Base-by-base conservation (phyloP, 2,888 invertebrate genomes). In the Cryptus armator region DNA sequence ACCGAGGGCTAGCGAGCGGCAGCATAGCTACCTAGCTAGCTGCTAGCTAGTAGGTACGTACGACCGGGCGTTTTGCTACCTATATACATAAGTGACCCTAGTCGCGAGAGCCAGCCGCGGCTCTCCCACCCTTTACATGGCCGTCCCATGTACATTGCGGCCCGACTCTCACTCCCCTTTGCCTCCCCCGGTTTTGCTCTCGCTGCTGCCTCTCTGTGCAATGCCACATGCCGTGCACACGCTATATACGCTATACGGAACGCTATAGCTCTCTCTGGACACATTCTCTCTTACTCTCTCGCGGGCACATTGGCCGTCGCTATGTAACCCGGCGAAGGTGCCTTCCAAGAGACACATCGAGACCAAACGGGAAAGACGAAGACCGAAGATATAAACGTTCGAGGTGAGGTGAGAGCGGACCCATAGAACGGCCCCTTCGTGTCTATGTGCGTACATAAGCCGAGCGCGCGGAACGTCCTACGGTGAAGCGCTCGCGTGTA, bases 71-170 rank as follows among this genome's bases (percentile, higher is more conserved):
- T 62, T 66, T 48, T 43, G 46, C 70, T 46, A 68, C 66, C 86
- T 88, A 87, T 87, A 89, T 90, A 90, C 88, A 88, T 88, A 90
- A 92, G 91, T 91, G 92, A 92, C 90, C 91, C 90, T 76, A 77
- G 91, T 90, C 90, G 91, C 92, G 90, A 89, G 89, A 89, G 89
- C 90, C 90, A 86, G 88, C 86, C 89, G 90, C 90, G 91, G 89
- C 90, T 88, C 91, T 89, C 89, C 87, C 89, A 87, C 89, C 90
- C 89, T 90, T 90, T 91, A 90, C 90, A 90, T 64, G 83, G 67
- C 62, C 70, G 76, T 80, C 80, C 76, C 80, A 64, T 83, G 85
- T 82, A 82, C 83, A 83, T 59, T 67, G 66, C 62, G 44, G 66
- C 53, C 80, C 67, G 80, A 75, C 81, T 70, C 80, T 70, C 80